Percentiles rank a stretch among this genome's conserved stretches.
Conservation (phyloP, 2,888 invertebrate genomes). For the Epistrophe grossulariae region DNA sequence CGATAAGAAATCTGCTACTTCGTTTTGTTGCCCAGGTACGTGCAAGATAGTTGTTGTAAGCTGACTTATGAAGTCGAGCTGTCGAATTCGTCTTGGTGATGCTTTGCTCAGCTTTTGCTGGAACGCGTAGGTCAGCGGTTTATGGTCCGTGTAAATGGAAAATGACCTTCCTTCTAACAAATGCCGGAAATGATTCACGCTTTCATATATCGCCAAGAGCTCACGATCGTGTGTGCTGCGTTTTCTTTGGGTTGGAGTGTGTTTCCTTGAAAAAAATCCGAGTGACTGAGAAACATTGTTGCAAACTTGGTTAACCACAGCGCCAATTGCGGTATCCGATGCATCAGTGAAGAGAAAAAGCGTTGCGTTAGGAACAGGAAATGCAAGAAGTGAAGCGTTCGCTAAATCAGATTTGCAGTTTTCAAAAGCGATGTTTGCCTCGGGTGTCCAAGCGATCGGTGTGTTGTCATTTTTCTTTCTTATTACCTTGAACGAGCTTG, state of each 20-base stretch:
- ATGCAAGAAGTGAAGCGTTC: background rate
- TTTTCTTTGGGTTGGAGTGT: background rate
- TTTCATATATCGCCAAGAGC: slow-evolving; percentile 72
- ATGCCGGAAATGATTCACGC: too few species aligned
- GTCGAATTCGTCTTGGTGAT: background rate
- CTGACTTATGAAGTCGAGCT: slow-evolving; percentile 35
- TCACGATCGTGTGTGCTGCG: slow-evolving; percentile 77
- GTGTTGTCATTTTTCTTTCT: too few species aligned
- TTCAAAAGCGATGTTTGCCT: background rate
- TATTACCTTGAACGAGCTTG: background rate
- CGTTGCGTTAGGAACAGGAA: background rate
- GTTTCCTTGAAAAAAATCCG: background rate
- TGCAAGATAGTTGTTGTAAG: too few species aligned
- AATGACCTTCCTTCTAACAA: too few species aligned
- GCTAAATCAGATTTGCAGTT: background rate
- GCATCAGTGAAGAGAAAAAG: background rate
- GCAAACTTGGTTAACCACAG: background rate
- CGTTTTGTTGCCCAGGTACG: slow-evolving; percentile 28
- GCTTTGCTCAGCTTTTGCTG: too few species aligned
- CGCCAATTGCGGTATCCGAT: background rate
- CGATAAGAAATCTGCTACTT: slow-evolving; percentile 44
- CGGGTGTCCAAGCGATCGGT: background rate
- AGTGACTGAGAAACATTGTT: background rate
- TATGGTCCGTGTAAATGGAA: too few species aligned
- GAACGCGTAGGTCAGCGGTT: too few species aligned